Base-by-base conservation (phyloP, 1,140 invertebrate species). In the Psix sp. region DNA sequence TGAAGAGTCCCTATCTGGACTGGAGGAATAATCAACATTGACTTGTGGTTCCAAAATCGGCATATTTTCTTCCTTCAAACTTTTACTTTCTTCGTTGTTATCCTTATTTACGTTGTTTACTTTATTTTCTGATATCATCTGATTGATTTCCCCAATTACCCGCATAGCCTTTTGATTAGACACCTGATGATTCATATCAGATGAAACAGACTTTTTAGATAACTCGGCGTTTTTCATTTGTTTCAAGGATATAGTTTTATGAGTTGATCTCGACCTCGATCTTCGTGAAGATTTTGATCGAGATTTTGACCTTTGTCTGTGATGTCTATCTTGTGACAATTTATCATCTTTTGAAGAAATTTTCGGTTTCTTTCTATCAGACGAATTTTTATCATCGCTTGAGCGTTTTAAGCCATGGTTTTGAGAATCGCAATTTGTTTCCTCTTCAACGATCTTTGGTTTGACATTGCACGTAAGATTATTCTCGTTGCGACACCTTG, bases 11-110 rank as follows among this genome's bases (percentile, higher is more conserved):
- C 65, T 74, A 43, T 80, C 78, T 0, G 75, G 67, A 49, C 11
- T 79, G 0, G 60, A 11, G 17, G 79, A 76, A 29, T 80, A 77
- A 39, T 76, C 63, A 4, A 82, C 51, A 15, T 71, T 48, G 15
- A 79, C 60, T 13, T 83, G 81, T n/a, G 84, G 82, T 54, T 84
- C 82, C 33, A 86, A 63, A 65, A 85, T 71, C 11, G 84, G 84
- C 84, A 85, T 86, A 20, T 77, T 77, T 2, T 83, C 80, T 17
- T 78, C 79, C n/a, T 48, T 60, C 3, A 14, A 10, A 13, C 33
- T 35, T 45, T 80, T 0, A 11, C 35, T 31, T 76, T 82, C 26
- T 10, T 7, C 26, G 11, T 60, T 13, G 14, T 31, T 9, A 14
- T 74, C 31, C 14, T 16, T 31, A 18, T n/a, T 39, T n/a, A 43